Percentiles rank a stretch among this genome's conserved stretches.
Conservation (phyloP, 2,888 invertebrate species). For the Choreutis nemorana region DNA sequence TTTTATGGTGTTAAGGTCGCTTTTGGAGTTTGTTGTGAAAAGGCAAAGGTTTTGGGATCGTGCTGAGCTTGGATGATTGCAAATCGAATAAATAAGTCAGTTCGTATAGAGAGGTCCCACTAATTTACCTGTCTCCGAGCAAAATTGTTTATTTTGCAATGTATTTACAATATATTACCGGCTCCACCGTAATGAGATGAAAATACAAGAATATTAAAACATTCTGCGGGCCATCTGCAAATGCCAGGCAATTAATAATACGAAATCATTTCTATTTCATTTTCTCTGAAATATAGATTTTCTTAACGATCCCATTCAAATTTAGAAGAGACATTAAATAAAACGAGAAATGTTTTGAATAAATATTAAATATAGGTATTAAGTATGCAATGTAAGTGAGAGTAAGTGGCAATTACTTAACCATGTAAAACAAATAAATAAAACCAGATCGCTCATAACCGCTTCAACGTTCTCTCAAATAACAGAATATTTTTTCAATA, state of each 20-base stretch:
- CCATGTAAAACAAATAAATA: too few relatives aligned
- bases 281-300: too few relatives aligned
- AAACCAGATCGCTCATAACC: too few relatives aligned
- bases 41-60: constrained; percentile 15
- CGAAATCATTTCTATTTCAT: too few relatives aligned
- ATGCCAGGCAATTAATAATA: background rate
- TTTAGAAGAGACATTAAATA: too few relatives aligned
- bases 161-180: background rate
- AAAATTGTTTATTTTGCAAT: constrained; percentile 17
- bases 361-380: too few relatives aligned
- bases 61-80: constrained; percentile 21
- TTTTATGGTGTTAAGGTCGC: background rate
- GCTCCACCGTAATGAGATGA: constrained; percentile 2
- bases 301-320: too few relatives aligned
- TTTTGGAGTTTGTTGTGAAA: background rate
- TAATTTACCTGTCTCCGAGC: constrained; percentile 18
- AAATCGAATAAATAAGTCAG: constrained; percentile 15
- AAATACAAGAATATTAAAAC: background rate
- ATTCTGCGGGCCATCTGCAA: constrained; percentile 1
- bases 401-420: too few relatives aligned
- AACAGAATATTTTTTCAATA: too few relatives aligned
- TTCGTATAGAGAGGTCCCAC: constrained; percentile 13
- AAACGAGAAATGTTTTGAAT: too few relatives aligned
- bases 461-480: too few relatives aligned
- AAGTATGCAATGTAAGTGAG: too few relatives aligned